Evolutionary conservation across 1,140 invertebrate species (phyloP).

Genomic region (Drosophila pectinifera): DNA sequence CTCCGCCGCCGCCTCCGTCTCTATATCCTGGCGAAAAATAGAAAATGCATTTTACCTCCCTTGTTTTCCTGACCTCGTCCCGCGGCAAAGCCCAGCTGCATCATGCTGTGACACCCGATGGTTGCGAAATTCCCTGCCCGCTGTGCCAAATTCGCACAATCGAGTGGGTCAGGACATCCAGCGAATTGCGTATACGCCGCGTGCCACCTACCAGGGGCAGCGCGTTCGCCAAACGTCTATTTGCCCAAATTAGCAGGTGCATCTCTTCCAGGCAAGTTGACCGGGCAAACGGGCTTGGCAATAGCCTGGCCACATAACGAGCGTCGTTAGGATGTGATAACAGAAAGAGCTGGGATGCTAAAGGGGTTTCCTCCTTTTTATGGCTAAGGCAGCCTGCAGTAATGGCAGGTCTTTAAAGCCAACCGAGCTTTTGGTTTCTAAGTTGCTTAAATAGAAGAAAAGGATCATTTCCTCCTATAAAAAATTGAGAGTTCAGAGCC

Average conservation of each 20-base stretch:
- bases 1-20: not conserved
- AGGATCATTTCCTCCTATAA: not conserved
- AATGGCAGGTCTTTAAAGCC: no score
- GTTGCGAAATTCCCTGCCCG: conserved; percentile 36
- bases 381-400: no score
- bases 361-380: not conserved
- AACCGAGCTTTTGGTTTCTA: no score
- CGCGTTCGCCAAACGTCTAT: conserved; percentile 6
- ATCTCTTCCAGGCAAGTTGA: conserved; percentile 6
- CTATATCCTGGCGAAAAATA: conserved; percentile 38
- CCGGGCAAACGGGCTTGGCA: not conserved
- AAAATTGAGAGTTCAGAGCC: not conserved
- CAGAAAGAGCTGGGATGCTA: no score
- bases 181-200: conserved; percentile 66
- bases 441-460: no score
- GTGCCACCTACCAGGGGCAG: conserved; percentile 8
- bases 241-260: conserved; percentile 50
- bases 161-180: not conserved
- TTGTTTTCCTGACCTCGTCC: not conserved
- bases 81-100: not conserved
- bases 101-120: conserved; percentile 21
- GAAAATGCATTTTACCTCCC: conserved; percentile 44
- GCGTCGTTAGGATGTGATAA: not conserved
- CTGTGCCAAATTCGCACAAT: conserved; percentile 35
- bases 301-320: conserved; percentile 1